Evolutionary conservation across 1,140 invertebrate species (phyloP).

Genomic region (Drosophila varians): DNA sequence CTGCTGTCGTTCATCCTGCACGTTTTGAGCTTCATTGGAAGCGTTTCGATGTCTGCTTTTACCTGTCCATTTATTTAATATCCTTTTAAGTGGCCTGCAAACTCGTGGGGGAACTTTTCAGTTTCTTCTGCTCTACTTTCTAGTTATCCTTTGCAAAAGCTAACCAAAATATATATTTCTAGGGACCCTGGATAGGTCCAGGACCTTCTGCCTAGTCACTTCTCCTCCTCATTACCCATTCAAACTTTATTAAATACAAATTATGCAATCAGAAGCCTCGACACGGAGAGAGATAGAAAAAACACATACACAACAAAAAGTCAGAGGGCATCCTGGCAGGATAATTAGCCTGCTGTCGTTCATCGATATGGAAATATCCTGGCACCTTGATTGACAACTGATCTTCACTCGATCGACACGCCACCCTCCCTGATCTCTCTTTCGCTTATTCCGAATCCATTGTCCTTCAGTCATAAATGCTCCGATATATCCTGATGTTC

Average conservation of each 20-base stretch:
- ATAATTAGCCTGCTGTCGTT: constrained; percentile 58
- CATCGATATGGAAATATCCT: constrained; percentile 63
- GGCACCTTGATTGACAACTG: constrained; percentile 69
- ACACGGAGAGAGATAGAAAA: neutral
- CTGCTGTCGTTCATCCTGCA: neutral
- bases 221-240: constrained; percentile 15
- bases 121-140: too few species aligned
- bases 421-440: neutral
- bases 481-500: constrained; percentile 30
- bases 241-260: constrained; percentile 64
- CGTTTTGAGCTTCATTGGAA: neutral
- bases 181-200: neutral
- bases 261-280: constrained; percentile 35
- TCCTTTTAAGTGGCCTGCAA: neutral
- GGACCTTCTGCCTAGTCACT: neutral
- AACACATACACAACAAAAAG: neutral
- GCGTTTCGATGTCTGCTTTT: neutral
- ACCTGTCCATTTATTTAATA: neutral
- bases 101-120: neutral
- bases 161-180: too few species aligned
- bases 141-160: too few species aligned
- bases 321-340: constrained; percentile 21
- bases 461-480: constrained; percentile 61
- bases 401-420: constrained; percentile 43
- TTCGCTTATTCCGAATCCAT: constrained; percentile 37